These are phyloP conservation scores for Etheostoma spectabile DNA, from an alignment of 2,113 vertebrate genomes.

Conservation along the genomic window DNA sequence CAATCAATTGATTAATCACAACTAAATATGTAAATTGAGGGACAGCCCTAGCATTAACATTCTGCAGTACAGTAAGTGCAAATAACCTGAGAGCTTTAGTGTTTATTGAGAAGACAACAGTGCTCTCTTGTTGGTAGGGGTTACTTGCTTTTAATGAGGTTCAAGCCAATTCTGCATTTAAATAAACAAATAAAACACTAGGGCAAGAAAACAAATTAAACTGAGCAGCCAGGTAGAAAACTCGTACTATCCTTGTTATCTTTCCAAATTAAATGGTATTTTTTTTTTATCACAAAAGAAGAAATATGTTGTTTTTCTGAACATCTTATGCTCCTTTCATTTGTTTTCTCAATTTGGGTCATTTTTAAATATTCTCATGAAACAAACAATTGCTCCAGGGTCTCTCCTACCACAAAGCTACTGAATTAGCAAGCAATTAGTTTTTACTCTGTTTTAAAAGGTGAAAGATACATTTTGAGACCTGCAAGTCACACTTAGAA, in stretches of 20 bases:
- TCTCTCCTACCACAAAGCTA: neutral
- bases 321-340: slow-evolving; percentile 7
- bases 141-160: slow-evolving; percentile 32
- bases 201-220: slow-evolving; percentile 57
- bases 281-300: neutral
- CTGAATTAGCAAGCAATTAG: neutral
- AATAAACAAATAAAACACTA: slow-evolving; percentile 44
- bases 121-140: neutral
- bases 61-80: neutral
- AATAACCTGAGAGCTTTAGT: neutral
- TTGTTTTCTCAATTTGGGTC: slow-evolving; percentile 4
- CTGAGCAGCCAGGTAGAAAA: slow-evolving; percentile 35
- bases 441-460: neutral
- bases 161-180: slow-evolving; percentile 14
- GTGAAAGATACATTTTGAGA: neutral
- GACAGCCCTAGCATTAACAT: no score
- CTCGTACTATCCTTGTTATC: slow-evolving; percentile 16
- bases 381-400: neutral
- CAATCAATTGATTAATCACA: no score
- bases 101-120: slow-evolving; percentile 8
- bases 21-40: no score
- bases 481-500: neutral
- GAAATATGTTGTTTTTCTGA: neutral
- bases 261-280: slow-evolving; percentile 26
- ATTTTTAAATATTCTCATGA: slow-evolving; percentile 15